phyloP scores from a whole-genome alignment of 2,888 invertebrate species.

The Polietes domitor region DNA sequence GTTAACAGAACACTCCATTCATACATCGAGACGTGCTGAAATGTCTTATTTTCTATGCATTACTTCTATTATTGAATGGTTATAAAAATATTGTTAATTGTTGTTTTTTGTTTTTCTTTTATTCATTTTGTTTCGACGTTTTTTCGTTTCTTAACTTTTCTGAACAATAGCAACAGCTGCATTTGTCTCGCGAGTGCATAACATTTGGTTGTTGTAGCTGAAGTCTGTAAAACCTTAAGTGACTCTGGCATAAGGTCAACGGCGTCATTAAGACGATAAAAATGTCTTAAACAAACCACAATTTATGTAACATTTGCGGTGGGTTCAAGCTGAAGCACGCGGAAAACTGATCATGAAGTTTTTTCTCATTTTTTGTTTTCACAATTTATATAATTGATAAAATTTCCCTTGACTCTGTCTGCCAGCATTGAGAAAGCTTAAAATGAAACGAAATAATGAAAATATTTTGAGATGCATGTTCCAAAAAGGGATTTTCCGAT shows the following conservation, averaged over 20 bases:
- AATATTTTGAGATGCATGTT: no score
- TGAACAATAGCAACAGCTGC: background rate
- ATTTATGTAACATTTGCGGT: slow-evolving; percentile 32
- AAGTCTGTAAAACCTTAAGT: slow-evolving; percentile 18
- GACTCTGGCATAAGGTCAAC: slow-evolving; percentile 41
- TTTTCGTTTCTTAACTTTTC: background rate
- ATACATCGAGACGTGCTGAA: background rate
- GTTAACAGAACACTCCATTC: background rate
- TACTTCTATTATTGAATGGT: slow-evolving; percentile 39
- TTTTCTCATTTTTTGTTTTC: background rate
- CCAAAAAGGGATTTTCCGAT: no score
- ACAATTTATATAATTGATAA: background rate
- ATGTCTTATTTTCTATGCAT: slow-evolving; percentile 7
- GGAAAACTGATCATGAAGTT: slow-evolving; percentile 21
- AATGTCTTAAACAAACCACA: slow-evolving; percentile 19
- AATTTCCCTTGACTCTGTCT: background rate
- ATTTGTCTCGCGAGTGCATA: background rate
- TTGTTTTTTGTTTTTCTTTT: slow-evolving; percentile 24
- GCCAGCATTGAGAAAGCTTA: background rate
- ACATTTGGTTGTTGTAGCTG: background rate
- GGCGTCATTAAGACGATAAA: slow-evolving; percentile 22
- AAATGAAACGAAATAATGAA: background rate
- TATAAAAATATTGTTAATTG: slow-evolving; percentile 48
- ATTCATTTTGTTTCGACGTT: background rate
- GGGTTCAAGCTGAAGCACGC: background rate